Base-by-base conservation (phyloP, 2,797 vertebrate species). In the Podarcis lilfordi region DNA sequence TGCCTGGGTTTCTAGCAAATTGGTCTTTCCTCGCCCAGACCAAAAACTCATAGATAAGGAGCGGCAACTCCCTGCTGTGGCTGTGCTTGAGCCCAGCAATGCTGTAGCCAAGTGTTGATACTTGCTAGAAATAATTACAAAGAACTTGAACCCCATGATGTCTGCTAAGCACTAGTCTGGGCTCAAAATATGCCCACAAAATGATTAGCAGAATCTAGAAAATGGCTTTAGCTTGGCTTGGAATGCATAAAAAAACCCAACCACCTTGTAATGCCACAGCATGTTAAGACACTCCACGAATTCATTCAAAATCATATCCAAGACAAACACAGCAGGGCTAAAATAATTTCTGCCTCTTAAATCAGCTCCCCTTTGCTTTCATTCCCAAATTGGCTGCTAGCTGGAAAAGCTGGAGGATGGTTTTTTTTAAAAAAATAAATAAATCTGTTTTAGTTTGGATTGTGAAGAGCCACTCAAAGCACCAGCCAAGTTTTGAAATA, bases 191-290 rank as follows among this genome's bases (percentile, higher is more conserved):
- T 90, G 45, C 29, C 21, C 1, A 88, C 86, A 90, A 88, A 75
- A 89, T 40, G 13, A 88, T 93, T 86, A 93, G 91, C n/a, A 82
- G 85, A 82, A 86, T 94, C 84, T 91, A 86, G 88, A 27, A 91
- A 45, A 9, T 55, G 93, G 78, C 89, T 92, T 55, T 90, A n/a
- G 25, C 5, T 69, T 23, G 17, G 35, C 29, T 87, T 76, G 86
- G 79, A 94, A 85, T 37, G 64, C 0, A 0, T 87, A 27, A 8
- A 45, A 29, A 35, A 6, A 13, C 2, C 2, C 9, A 9, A 27
- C 83, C 27, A 29, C 79, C 87, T 84, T 6, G 0, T 37, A 90
- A 81, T 35, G 89, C 71, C 72, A 81, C 79, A 92, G 84, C 50
- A 55, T 81, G 84, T 89, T 50, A 86, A 8, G 78, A 35, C 64